Conservation (phyloP, 2,113 vertebrate genomes). For the Xenus cinereus region DNA sequence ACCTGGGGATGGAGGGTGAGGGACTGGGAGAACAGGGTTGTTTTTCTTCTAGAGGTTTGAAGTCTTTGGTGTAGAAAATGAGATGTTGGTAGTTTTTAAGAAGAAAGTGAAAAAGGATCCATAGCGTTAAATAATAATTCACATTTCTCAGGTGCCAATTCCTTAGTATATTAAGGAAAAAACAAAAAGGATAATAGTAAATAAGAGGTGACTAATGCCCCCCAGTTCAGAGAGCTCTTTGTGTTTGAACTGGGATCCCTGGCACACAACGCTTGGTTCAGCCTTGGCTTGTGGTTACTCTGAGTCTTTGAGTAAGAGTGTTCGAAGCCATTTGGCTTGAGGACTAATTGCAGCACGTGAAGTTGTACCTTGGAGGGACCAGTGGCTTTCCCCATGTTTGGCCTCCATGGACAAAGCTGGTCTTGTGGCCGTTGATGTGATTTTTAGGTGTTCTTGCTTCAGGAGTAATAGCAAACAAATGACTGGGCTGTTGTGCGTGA, state of each 20-base stretch:
- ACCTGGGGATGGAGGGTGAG: rapidly evolving
- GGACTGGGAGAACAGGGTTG: rapidly evolving
- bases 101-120: not conserved
- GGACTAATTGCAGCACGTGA: not conserved
- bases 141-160: not conserved
- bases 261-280: rapidly evolving
- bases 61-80: not conserved
- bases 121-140: rapidly evolving
- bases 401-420: too few relatives aligned
- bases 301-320: not conserved
- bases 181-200: too few relatives aligned
- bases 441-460: too few relatives aligned
- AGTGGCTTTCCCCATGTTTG: not conserved
- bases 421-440: not conserved
- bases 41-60: not conserved
- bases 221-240: not conserved
- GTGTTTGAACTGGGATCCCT: not conserved
- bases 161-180: not conserved
- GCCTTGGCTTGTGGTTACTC: not conserved
- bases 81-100: not conserved
- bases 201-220: too few relatives aligned
- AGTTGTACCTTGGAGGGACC: not conserved
- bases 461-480: rapidly evolving
- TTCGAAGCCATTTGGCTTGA: rapidly evolving
- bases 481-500: rapidly evolving